Evolutionary conservation across 2,888 invertebrate species (phyloP), one percentile per base, ranked within the genome.

Genomic region (Ormia ochracea): DNA sequence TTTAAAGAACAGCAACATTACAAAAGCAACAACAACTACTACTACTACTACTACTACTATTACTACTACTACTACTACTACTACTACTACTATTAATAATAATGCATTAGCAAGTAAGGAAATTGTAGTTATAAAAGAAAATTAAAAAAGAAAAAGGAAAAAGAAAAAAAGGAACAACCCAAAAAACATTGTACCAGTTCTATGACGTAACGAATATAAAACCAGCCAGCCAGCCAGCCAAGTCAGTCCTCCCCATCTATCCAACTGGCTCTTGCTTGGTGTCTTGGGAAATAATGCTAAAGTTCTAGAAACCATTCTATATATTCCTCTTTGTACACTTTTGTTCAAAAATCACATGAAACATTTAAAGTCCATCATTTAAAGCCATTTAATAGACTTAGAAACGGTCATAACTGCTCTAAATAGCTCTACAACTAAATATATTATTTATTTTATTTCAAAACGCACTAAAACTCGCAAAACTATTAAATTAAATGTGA

Each of bases 1-100:
- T 73, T 59, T 72, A 75, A 69, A 68, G 26, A n/a, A n/a, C n/a
- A n/a, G n/a, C n/a, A n/a, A n/a, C n/a, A n/a, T n/a, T n/a, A n/a
- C n/a, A n/a, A n/a, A 33, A 73, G 63, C 45, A 66, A 45, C 54
- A 72, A 63, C 66, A 68, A 50, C 38, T 54, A 80, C 66, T 73
- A 66, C 65, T 43, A 76, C 72, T 23, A 66, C 19, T n/a, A 65
- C 56, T 4, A 74, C 33, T 41, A 74, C 21, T 66, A 66, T 9
- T 74, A 73, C 4, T 54, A 54, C 12, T 33, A 54, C 43, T 33
- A 63, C 59, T 21, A 63, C 63, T 12, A n/a, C 59, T 4, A 74
- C 33, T 41, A 74, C 21, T 66, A 66, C 12, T 74, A 73, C 4
- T 54, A 54, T 14, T 33, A 54, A 54, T 33, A 63, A 66, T 21